Evolutionary conservation across 2,113 vertebrate species (phyloP).

Genomic region (Phylloscopus whistleri): DNA sequence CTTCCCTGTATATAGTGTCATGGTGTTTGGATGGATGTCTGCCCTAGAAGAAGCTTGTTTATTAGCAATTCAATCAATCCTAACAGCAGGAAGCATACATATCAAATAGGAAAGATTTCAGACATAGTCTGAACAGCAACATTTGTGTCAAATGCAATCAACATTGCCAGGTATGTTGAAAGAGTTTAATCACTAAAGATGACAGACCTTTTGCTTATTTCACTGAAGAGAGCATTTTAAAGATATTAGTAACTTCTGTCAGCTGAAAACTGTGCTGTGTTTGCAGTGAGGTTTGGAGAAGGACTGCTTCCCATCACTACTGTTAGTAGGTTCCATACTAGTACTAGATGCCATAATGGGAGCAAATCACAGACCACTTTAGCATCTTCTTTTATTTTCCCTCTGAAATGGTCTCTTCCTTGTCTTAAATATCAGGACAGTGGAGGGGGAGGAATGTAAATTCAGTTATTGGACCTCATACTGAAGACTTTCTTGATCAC

Average conservation of each 20-base stretch:
- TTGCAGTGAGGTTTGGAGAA: background rate
- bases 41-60: background rate
- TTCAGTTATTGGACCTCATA: background rate
- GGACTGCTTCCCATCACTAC: background rate
- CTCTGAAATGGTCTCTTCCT: background rate
- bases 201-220: background rate
- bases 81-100: background rate
- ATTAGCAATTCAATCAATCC: background rate
- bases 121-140: background rate
- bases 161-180: background rate
- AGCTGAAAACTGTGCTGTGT: background rate
- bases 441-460: background rate
- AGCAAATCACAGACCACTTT: background rate
- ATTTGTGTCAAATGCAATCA: background rate
- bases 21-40: background rate
- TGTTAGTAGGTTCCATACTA: background rate
- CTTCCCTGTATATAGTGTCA: background rate
- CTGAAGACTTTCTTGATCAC: background rate
- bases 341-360: background rate
- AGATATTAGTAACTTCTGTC: background rate
- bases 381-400: background rate
- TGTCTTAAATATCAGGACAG: background rate
- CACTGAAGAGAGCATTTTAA: background rate
- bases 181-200: background rate
- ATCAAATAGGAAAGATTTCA: constrained; percentile 23